A percentile compares a stretch with the other conserved stretches of the same genome.
These are phyloP conservation scores for Zygogramma bicolorata DNA, from an alignment of 2,888 invertebrate species.

Conservation along the genomic window DNA sequence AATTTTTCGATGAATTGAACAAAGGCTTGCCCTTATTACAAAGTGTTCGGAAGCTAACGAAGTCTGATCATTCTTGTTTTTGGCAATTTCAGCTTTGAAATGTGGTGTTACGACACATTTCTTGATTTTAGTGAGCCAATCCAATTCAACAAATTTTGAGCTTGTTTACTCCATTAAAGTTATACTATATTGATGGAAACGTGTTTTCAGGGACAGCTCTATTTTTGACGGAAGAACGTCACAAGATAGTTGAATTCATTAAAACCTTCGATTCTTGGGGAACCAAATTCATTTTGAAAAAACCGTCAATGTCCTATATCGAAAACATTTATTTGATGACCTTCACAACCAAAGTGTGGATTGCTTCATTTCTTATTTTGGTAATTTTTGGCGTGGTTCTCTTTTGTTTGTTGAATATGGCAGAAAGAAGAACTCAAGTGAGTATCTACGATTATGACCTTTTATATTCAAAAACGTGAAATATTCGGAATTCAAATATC, in stretches of 20 bases:
- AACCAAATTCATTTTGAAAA: conserved; percentile 64
- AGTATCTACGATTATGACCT: not conserved
- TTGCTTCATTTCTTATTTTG: conserved; percentile 59
- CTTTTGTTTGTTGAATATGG: conserved; percentile 61
- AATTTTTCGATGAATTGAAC: no score
- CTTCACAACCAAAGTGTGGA: conserved; percentile 66
- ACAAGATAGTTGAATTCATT: conserved; percentile 46
- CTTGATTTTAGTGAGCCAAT: no score
- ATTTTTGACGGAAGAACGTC: conserved; percentile 44
- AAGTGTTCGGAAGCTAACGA: no score
- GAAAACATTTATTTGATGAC: conserved; percentile 68
- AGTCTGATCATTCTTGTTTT: no score
- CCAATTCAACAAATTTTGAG: no score
- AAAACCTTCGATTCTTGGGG: conserved; percentile 46
- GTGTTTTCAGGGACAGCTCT: conserved; percentile 43
- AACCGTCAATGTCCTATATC: conserved; percentile 67
- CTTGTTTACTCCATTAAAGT: not conserved
- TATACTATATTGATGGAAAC: no score
- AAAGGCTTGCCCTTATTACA: no score
- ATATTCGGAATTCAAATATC: no score
- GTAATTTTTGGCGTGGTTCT: conserved; percentile 56
- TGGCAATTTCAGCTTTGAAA: no score
- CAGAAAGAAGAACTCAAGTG: conserved; percentile 37
- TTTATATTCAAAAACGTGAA: no score
- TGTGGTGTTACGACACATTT: no score